A percentile compares a stretch with the other conserved stretches of the same genome.
Evolutionary conservation across 1,140 invertebrate genomes (phyloP).

Genomic region (Papilio polytes): DNA sequence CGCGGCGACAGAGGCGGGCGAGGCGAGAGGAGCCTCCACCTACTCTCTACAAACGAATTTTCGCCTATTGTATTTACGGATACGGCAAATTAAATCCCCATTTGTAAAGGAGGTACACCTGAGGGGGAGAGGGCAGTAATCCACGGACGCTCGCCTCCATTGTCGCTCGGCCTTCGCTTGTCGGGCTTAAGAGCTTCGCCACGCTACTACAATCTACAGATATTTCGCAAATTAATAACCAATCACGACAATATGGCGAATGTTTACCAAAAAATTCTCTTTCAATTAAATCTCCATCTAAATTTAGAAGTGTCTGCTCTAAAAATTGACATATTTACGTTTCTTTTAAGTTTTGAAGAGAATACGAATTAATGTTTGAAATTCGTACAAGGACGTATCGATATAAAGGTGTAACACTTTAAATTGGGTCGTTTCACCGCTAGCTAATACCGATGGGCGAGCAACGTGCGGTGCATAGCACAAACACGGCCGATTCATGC

Average conservation of each 20-base stretch:
- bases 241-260: constrained; percentile 53
- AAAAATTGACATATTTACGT: neutral
- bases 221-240: constrained; percentile 74
- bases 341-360: neutral
- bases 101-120: constrained; percentile 66
- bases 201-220: constrained; percentile 54
- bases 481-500: constrained; percentile 61
- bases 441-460: neutral
- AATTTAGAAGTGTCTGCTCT: neutral
- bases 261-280: neutral
- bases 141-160: constrained; percentile 63
- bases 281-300: neutral
- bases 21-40: constrained; percentile 43
- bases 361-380: neutral
- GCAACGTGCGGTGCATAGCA: constrained; percentile 46
- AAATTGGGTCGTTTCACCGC: constrained; percentile 21
- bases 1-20: constrained; percentile 44
- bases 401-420: constrained; percentile 26
- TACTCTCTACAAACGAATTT: constrained; percentile 55
- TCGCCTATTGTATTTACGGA: constrained; percentile 71
- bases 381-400: constrained; percentile 27
- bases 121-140: constrained; percentile 63
- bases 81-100: constrained; percentile 78
- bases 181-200: constrained; percentile 65
- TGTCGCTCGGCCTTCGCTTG: constrained; percentile 60